Base-by-base conservation (phyloP, 2,797 vertebrate species). In the Sebastes flavidus region DNA sequence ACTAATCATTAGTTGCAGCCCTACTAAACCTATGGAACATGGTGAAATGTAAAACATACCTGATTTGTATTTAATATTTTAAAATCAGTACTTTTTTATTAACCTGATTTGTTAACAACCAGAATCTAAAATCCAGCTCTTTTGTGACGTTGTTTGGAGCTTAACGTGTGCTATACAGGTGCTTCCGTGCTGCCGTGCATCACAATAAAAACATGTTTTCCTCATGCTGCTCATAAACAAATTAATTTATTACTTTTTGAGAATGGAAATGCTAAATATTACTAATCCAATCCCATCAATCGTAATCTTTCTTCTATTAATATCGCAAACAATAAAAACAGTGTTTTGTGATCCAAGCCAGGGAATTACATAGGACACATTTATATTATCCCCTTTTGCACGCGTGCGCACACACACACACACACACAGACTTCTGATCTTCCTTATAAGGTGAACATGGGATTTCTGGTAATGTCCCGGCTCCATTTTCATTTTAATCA, bases 401-500 rank as follows among this genome's bases (percentile, higher is more conserved):
- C n/a, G 13, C 22, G 3, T 18, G 4, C 38, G 49, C 54, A 13
- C 36, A 16, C 54, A 80, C 52, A 36, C 42, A 4, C 70, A 78
- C 67, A 62, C 66, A 73, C 75, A 66, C 72, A 76, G 55, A 82
- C 62, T 82, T 85, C 82, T 92, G 92, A 93, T 94, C 89, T 88
- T 92, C 91, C 92, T 94, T 92, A 90, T 91, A 93, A 92, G 90
- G 91, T 91, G 94, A 94, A 95, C 94, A 92, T 89, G 88, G 92
- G 95, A 95, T 95, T 95, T 95, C 91, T 93, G 91, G 82, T 93
- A 89, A 94, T 94, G 91, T 94, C 89, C 91, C 75, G 69, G 92
- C 92, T 96, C 93, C 92, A 88, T 94, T 95, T 94, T 95, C 94
- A 95, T 95, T 96, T 96, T 96, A 96, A 96, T 96, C 96, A 96